Base-by-base conservation (phyloP, 2,797 vertebrate genomes). In the Fundulus diaphanus region DNA sequence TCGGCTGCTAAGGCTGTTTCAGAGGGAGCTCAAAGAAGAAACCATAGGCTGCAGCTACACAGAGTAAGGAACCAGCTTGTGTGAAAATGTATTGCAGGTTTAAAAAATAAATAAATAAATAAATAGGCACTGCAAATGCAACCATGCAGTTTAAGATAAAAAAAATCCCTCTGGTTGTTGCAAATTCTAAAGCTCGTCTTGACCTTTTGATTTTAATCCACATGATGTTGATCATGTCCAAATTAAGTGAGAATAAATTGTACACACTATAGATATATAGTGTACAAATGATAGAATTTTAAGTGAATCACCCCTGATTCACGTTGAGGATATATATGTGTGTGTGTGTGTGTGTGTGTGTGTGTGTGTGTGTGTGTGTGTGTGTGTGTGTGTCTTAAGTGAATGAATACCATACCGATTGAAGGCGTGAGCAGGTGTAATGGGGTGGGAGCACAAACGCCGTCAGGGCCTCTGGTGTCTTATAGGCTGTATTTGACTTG, bases 401-500 rank as follows among this genome's bases (percentile, higher is more conserved):
- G n/a, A n/a, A n/a, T n/a, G n/a, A n/a, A n/a, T n/a, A n/a, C n/a
- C n/a, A n/a, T n/a, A 20, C 22, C 65, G 66, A 82, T 76, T 18
- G 0, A 49, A 59, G 70, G 73, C 61, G 63, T 68, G 74, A 87
- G 80, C 73, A 88, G 82, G 84, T 86, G 73, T 73, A 85, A 80
- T 11, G 33, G 71, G 76, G 80, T 7, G 49, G 35, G 29, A 24
- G 51, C 68, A 75, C 16, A 16, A 59, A 83, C 68, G 79, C 74
- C 56, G 74, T 73, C 52, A 69, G 85, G 82, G 79, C 69, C 70
- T 77, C 82, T 80, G 61, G 74, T 79, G 46, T 80, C 77, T 78
- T 31, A 2, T 80, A 72, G 79, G 79, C 81, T 74, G 78, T 82
- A 85, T 89, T 89, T 72, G 86, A 86, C 72, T 79, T 88, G 88